Evolutionary conservation across 2,113 vertebrate genomes (phyloP).

Genomic region (Mormyrus lacerda): DNA sequence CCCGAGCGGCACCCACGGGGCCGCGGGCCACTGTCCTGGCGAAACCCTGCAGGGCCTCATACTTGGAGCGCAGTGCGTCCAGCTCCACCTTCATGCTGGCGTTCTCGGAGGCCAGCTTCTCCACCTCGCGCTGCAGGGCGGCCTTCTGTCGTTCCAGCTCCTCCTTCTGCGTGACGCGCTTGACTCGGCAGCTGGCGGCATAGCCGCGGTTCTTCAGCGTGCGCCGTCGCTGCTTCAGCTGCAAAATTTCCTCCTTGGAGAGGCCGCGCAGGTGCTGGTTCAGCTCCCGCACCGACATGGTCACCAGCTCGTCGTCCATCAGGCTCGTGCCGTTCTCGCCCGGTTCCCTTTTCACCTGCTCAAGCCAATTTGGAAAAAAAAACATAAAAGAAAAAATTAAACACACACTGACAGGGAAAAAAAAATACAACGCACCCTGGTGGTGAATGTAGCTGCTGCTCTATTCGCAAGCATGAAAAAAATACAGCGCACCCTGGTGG

Average conservation of each 20-base stretch:
- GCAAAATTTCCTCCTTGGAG: slow-evolving; percentile 91
- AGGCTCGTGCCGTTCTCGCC: slow-evolving; percentile 97
- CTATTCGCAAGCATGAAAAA: neutral
- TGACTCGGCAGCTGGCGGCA: slow-evolving; percentile 91
- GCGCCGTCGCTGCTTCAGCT: slow-evolving; percentile 91
- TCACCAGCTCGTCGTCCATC: slow-evolving; percentile 96
- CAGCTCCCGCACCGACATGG: slow-evolving; percentile 95
- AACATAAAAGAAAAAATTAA: neutral
- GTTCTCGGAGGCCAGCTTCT: slow-evolving; percentile 93
- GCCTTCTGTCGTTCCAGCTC: slow-evolving; percentile 97
- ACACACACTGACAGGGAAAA: slow-evolving; percentile 4
- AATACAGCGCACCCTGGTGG: neutral
- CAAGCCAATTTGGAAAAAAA: neutral
- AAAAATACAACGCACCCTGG: neutral
- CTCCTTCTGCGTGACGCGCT: slow-evolving; percentile 95
- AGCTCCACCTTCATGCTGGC: slow-evolving; percentile 94
- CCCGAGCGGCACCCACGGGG: slow-evolving; percentile 74
- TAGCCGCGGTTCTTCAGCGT: slow-evolving; percentile 96
- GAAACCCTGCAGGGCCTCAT: slow-evolving; percentile 95
- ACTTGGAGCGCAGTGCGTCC: slow-evolving; percentile 92
- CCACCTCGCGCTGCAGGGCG: slow-evolving; percentile 92
- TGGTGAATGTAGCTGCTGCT: neutral
- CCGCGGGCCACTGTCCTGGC: slow-evolving; percentile 87
- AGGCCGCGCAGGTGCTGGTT: slow-evolving; percentile 96
- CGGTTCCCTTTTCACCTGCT: slow-evolving; percentile 96